Base-by-base conservation (phyloP, 2,888 invertebrate genomes). In the Latrodectus elegans region DNA sequence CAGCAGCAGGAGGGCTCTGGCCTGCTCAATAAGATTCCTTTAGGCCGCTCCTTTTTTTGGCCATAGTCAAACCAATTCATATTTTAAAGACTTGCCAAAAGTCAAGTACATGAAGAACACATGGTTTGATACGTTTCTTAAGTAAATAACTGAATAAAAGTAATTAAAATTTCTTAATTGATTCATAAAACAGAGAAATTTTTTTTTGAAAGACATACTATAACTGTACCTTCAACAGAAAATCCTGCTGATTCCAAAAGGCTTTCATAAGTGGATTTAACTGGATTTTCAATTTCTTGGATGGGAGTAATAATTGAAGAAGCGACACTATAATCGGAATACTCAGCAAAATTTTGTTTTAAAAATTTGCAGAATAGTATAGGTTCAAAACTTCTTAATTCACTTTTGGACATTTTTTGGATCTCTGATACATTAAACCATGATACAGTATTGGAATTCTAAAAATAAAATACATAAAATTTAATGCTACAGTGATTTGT, bases 231-330 rank as follows among this genome's bases (percentile, higher is more conserved):
- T 91, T 91, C 90, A 79, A 89, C 90, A 17, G 91, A 91, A 60
- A 92, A 90, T 88, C 92, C 92, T 12, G 92, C 91, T 0, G 92
- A 91, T 78, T 91, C 92, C 67, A 92, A 22, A 14, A 89, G 79
- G 17, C 55, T 26, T 14, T 89, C 79, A 75, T 64, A 83, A 49
- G 60, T 68, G 22, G 80, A 71, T 52, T 86, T 86, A 52, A 73
- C 38, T 49, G 22, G n/a, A 64, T 60, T 89, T 17, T 81, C 81
- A 51, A 71, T 68, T 73, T 87, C 81, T 55, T 72, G 65, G 10
- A 72, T 9, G n/a, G 49, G 49, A 51, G 15, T 77, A n/a, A 73
- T n/a, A 55, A 81, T 17, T 4, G 72, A 64, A 64, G 65, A 22
- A 64, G 49, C 53, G 6, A 82, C 49, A 17, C 51, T 73, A 3